These are phyloP conservation scores for Lasioglossum villosulum DNA, from an alignment of 2,888 invertebrate genomes.

Conservation along the genomic window DNA sequence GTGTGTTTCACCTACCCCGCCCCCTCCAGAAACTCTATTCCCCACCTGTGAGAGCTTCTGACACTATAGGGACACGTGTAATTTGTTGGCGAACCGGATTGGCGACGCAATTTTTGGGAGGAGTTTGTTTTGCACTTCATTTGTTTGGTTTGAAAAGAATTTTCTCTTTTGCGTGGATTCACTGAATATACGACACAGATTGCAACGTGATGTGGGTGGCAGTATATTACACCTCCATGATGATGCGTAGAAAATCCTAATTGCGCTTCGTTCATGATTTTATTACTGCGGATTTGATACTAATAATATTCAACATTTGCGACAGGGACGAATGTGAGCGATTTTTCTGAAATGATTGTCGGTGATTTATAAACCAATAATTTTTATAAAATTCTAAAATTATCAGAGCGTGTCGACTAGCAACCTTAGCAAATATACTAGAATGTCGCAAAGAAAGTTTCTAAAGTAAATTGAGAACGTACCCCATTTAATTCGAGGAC, in stretches of 20 bases:
- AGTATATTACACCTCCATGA: neutral
- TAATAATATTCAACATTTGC: too few species aligned
- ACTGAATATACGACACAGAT: neutral
- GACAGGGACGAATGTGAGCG: neutral
- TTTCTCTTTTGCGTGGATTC: neutral
- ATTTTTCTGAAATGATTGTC: neutral
- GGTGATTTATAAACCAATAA: neutral
- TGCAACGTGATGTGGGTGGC: neutral
- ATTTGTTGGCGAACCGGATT: neutral
- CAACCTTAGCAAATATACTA: too few species aligned
- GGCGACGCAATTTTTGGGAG: neutral
- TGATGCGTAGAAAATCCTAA: neutral
- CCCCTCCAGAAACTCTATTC: neutral
- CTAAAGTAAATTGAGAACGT: neutral
- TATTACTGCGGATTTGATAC: neutral
- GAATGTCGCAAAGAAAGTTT: neutral
- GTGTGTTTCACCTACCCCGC: neutral
- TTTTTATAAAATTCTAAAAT: neutral
- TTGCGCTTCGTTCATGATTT: neutral
- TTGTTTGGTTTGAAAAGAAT: neutral
- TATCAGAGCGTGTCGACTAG: neutral
- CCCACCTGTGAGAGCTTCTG: neutral
- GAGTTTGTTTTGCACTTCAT: neutral
- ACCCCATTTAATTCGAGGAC: neutral
- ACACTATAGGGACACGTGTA: neutral